phyloP scores from a whole-genome alignment of 1,140 invertebrate genomes.

The Drosophila pandora region DNA sequence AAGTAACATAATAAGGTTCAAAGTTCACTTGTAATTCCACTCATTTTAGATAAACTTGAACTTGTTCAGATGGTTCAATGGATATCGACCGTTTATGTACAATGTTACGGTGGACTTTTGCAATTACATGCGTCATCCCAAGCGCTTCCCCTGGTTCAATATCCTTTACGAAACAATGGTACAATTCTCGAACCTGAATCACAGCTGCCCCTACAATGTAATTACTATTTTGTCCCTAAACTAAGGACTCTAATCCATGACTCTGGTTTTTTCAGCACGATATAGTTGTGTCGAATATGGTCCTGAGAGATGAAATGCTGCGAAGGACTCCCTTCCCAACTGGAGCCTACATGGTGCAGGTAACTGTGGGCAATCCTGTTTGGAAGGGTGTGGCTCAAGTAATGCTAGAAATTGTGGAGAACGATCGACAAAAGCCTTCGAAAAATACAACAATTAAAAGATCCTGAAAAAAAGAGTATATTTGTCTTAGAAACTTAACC shows the following conservation, averaged over 20 bases:
- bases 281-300: conserved; percentile 15
- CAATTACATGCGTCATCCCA: conserved; percentile 7
- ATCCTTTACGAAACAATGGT: conserved; percentile 7
- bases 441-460: background rate
- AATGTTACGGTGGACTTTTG: conserved; percentile 31
- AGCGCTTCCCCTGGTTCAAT: conserved; percentile 5
- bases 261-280: conserved; percentile 6
- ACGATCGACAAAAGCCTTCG: background rate
- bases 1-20: background rate
- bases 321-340: conserved; percentile 7
- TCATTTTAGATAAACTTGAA: conserved; percentile 1
- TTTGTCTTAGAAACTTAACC: background rate
- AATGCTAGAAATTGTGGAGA: background rate
- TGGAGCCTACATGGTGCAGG: conserved; percentile 8
- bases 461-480: background rate
- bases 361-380: background rate
- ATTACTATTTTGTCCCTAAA: too few relatives aligned
- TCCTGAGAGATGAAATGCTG: conserved; percentile 20
- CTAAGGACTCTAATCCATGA: background rate
- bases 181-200: conserved; percentile 25
- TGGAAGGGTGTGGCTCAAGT: background rate
- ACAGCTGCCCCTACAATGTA: conserved; percentile 29
- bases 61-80: conserved; percentile 16
- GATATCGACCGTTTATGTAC: conserved; percentile 30
- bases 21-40: background rate